Evolutionary conservation across 1,140 invertebrate genomes (phyloP).

Genomic region (Drosophila parvula): DNA sequence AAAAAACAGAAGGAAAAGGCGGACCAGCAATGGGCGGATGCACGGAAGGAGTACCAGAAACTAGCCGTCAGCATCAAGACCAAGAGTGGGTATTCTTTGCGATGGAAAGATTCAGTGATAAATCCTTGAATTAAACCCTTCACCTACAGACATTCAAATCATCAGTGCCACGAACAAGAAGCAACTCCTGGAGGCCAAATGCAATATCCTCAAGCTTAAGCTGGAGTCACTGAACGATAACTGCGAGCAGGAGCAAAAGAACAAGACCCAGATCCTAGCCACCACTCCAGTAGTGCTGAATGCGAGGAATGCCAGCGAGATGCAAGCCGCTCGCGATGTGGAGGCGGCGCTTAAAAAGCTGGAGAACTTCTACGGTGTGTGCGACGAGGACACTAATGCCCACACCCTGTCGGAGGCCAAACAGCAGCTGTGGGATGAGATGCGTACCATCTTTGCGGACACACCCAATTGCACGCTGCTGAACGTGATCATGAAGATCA

Average conservation of each 20-base stretch:
- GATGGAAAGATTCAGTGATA: neutral
- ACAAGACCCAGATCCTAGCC: conserved; percentile 56
- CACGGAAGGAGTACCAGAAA: conserved; percentile 55
- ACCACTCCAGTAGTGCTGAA: conserved; percentile 71
- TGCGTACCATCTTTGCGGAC: conserved; percentile 66
- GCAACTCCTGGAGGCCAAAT: conserved; percentile 46
- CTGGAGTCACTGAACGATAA: conserved; percentile 50
- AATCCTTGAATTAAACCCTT: neutral
- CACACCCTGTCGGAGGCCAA: conserved; percentile 56
- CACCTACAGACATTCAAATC: conserved; percentile 64
- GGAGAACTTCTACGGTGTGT: conserved; percentile 65
- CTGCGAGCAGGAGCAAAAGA: conserved; percentile 52
- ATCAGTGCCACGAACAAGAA: conserved; percentile 59
- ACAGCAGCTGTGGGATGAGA: conserved; percentile 61
- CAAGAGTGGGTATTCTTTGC: conserved; percentile 59
- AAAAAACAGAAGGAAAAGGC: conserved; percentile 50
- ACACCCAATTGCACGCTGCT: conserved; percentile 71
- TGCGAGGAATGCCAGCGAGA: conserved; percentile 65
- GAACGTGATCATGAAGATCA: conserved; percentile 69
- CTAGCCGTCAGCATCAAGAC: conserved; percentile 59
- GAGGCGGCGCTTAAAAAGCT: conserved; percentile 69
- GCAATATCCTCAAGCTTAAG: conserved; percentile 64
- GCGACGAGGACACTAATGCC: conserved; percentile 25
- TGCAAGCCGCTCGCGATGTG: conserved; percentile 54
- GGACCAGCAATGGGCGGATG: conserved; percentile 38